Conservation (phyloP, 2,888 invertebrate species). For the Criorhina ranunculi region DNA sequence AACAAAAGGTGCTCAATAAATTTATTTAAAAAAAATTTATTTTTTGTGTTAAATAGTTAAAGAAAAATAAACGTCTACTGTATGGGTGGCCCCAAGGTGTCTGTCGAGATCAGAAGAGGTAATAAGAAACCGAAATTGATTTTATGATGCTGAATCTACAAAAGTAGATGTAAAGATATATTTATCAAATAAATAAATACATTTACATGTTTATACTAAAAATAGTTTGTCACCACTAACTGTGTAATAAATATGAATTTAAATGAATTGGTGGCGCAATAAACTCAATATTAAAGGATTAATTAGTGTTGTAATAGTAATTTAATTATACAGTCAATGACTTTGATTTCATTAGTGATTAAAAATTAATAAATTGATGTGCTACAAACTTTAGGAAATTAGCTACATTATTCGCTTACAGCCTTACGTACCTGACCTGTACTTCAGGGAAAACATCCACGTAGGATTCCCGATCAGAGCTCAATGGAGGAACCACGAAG, state of each 20-base stretch:
- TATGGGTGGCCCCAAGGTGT: conserved; percentile 2
- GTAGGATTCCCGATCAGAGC: too few species aligned
- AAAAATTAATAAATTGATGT: too few species aligned
- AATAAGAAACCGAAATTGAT: neutral
- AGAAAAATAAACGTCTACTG: neutral
- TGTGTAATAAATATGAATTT: neutral
- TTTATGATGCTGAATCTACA: neutral
- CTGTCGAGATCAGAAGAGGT: neutral
- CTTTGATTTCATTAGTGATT: neutral
- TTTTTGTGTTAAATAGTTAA: neutral
- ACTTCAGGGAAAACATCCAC: too few species aligned
- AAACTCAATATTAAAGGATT: neutral
- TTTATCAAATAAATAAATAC: neutral
- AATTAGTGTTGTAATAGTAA: neutral
- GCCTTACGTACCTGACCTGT: too few species aligned
- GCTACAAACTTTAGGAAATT: too few species aligned
- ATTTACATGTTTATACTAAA: neutral
- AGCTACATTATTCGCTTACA: too few species aligned
- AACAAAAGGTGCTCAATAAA: conserved; percentile 2
- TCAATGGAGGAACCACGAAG: too few species aligned
- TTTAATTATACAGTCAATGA: neutral
- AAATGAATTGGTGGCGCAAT: neutral
- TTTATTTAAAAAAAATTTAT: neutral
- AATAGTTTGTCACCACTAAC: neutral
- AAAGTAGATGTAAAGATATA: neutral